Evolutionary conservation across 1,140 invertebrate species (phyloP), one percentile per base, ranked within the genome.

Genomic region (Scylla paramamosain): DNA sequence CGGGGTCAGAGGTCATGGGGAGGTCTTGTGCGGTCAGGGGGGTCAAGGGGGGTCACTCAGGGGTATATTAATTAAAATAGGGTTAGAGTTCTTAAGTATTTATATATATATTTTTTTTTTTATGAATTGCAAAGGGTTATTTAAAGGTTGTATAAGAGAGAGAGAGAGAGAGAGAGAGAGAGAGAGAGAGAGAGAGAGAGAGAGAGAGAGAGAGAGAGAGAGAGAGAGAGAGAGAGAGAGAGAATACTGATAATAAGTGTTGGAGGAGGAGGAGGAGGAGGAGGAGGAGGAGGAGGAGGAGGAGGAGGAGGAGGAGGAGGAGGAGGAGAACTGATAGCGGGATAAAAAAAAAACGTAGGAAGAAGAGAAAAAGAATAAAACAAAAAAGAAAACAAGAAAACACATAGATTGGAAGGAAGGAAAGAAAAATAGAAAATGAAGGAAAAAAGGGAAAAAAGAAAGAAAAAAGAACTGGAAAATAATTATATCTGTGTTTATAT

Each of bases 261-360:
- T 14, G 14, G 45, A 25, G 25, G 7, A 48, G n/a, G 25, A 10
- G 91, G 20, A 39, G 3, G 28, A 39, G 14, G 46, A 28, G 59
- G 20, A 29, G 82, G 32, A 83, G 39, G 20, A 82, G 48, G 83
- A 46, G 92, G 46, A 20, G 46, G 45, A 84, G 67, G 25, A 12
- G 46, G 48, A 8, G 52, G 82, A 86, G 46, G 29, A 84, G 52
- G 83, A 93, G 92, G 48, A 84, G 52, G 92, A 93, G 92, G 48
- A 45, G 25, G 46, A 92, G 16, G 12, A 59, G 28, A 8, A 10
- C n/a, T 46, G 12, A n/a, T 46, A 25, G 46, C 20, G 67, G 91
- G 67, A 28, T 25, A 31, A 29, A 92, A 31, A 31, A 10, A 16
- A 29, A 2, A 82, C 4, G 67, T 14, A 82, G 29, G 67, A n/a